Evolutionary conservation across 2,113 vertebrate species (phyloP).

Genomic region (Peucedramus taeniatus): DNA sequence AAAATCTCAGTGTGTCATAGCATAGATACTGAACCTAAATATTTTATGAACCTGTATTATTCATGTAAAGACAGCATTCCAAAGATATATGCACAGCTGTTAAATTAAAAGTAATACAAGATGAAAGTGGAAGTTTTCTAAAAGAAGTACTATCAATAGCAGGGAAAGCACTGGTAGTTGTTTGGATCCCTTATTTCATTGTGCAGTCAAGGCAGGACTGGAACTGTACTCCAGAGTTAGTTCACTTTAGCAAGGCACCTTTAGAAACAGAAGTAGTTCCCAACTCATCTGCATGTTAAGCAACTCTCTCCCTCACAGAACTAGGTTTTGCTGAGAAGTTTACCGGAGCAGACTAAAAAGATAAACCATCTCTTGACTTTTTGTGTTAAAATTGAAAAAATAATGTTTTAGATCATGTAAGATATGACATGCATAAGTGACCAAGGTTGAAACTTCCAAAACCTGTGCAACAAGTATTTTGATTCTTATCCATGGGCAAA

Average conservation of each 20-base stretch:
- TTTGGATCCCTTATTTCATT: neutral
- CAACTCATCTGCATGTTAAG: neutral
- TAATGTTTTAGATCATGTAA: neutral
- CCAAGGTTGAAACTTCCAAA: neutral
- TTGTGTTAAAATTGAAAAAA: neutral
- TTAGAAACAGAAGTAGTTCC: neutral
- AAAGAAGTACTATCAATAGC: neutral
- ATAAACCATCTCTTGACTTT: neutral
- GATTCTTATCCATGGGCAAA: neutral
- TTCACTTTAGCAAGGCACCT: neutral
- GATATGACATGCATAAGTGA: neutral
- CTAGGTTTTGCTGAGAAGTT: neutral
- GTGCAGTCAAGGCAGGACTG: neutral
- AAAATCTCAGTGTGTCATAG: neutral
- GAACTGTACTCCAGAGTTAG: neutral
- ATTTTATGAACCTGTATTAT: neutral
- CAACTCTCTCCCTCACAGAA: neutral
- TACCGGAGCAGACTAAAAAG: neutral
- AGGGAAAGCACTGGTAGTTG: neutral
- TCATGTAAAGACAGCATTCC: neutral
- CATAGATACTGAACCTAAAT: neutral
- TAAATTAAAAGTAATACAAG: neutral
- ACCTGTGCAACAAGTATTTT: neutral
- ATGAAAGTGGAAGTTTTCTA: neutral
- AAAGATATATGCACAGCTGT: neutral